These are phyloP conservation scores for Microchirus variegatus DNA, from an alignment of 2,797 vertebrate genomes.

Conservation along the genomic window DNA sequence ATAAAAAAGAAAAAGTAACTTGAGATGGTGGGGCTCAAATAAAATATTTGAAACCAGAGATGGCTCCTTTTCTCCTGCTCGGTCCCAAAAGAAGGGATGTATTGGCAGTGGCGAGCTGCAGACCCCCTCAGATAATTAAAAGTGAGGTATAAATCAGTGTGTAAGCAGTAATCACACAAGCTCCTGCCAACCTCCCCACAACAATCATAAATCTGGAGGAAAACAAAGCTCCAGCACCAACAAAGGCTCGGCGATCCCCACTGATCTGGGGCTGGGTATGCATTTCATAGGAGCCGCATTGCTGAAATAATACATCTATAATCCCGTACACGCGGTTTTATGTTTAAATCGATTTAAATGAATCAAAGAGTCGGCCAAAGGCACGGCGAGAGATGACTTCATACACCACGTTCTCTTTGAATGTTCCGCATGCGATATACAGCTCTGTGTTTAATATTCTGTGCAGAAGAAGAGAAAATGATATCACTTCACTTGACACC, in stretches of 20 bases:
- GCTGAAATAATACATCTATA: conserved; percentile 41
- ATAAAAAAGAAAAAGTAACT: conserved; percentile 48
- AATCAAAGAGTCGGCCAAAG: conserved; percentile 27
- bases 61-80: conserved; percentile 15
- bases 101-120: conserved; percentile 71
- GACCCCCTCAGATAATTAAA: conserved; percentile 84
- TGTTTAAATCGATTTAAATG: conserved; percentile 42
- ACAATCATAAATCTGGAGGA: conserved; percentile 79
- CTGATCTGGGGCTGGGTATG: conserved; percentile 67
- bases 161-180: conserved; percentile 82
- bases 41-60: conserved; percentile 65
- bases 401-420: conserved; percentile 18
- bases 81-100: conserved; percentile 64
- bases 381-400: conserved; percentile 20
- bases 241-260: conserved; percentile 68
- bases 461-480: background rate
- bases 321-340: conserved; percentile 32
- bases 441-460: conserved; percentile 14
- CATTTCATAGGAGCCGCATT: conserved; percentile 55
- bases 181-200: conserved; percentile 74
- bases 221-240: conserved; percentile 76
- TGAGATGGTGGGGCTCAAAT: conserved; percentile 33
- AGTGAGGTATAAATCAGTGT: conserved; percentile 83
- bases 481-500: conserved; percentile 27
- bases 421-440: conserved; percentile 2